These are phyloP conservation scores for Leptoclinus maculatus DNA, from an alignment of 2,797 vertebrate genomes.

Conservation along the genomic window DNA sequence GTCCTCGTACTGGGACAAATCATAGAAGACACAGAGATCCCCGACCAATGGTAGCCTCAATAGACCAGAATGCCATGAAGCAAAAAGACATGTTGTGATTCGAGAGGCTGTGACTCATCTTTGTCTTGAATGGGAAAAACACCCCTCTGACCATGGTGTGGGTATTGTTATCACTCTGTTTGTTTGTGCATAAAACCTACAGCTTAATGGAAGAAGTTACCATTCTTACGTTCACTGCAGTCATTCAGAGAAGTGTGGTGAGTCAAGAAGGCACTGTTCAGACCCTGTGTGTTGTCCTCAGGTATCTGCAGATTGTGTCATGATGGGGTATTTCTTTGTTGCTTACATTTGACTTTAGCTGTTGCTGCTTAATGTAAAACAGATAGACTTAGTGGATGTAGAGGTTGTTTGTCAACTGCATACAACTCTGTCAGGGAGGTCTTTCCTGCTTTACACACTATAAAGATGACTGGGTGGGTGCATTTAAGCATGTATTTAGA, in stretches of 20 bases:
- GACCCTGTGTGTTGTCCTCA: background rate
- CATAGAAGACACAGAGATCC: background rate
- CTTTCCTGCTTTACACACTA: background rate
- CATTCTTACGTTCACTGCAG: background rate
- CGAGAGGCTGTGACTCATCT: slow-evolving; percentile 19
- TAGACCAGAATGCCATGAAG: background rate
- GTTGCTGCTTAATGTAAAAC: background rate
- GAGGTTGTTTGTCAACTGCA: background rate
- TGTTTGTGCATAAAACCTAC: background rate
- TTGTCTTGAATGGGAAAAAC: slow-evolving; percentile 27
- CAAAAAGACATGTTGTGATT: slow-evolving; percentile 10
- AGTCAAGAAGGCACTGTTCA: background rate
- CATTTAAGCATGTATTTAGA: background rate
- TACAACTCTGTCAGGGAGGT: background rate
- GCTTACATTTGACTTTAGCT: background rate
- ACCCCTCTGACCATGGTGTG: background rate
- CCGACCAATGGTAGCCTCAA: background rate
- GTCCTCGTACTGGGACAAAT: background rate
- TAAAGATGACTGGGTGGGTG: background rate
- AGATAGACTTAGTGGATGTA: background rate
- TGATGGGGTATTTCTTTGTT: slow-evolving; percentile 8
- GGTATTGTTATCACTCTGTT: background rate
- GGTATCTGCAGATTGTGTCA: background rate
- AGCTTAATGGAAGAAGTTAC: background rate
- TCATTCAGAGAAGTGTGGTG: slow-evolving; percentile 8